Percentiles rank a stretch among this genome's conserved stretches.
These are phyloP conservation scores for Tenthredo distinguenda DNA, from an alignment of 2,888 invertebrate species.

Conservation along the genomic window DNA sequence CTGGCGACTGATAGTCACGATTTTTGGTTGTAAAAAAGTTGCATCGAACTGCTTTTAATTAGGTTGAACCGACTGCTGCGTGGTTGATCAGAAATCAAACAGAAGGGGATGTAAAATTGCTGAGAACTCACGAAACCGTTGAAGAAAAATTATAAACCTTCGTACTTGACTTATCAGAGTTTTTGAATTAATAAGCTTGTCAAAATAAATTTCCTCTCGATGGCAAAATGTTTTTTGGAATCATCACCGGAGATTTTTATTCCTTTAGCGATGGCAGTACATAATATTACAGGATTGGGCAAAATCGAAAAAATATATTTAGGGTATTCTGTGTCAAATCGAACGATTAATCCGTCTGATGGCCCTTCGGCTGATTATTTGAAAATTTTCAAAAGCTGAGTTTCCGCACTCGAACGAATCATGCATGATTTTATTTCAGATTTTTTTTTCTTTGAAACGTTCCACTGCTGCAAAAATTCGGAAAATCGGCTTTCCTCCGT, in stretches of 20 bases:
- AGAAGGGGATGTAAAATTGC: not conserved
- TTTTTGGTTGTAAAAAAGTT: not conserved
- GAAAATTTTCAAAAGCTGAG: not conserved
- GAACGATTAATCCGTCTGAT: not conserved
- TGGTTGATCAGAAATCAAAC: not conserved
- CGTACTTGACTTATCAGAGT: not conserved
- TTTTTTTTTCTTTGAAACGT: not conserved
- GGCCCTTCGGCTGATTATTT: not conserved
- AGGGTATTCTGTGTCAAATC: not conserved
- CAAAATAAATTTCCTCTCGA: not conserved
- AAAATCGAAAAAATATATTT: not conserved
- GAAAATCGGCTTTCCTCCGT: not conserved
- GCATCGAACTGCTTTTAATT: not conserved
- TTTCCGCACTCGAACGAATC: not conserved
- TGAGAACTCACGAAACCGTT: not conserved
- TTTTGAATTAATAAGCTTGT: not conserved
- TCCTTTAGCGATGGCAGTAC: not conserved
- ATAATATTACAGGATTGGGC: not conserved
- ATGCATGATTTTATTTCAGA: not conserved
- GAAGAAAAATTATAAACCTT: not conserved
- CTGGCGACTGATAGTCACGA: not conserved
- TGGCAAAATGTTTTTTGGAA: not conserved
- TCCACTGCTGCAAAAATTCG: not conserved
- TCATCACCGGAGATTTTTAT: not conserved
- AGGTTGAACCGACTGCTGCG: not conserved